Percentiles rank a stretch among this genome's conserved stretches.
phyloP scores from a whole-genome alignment of 2,113 vertebrate species.

The Seriola dumerili region DNA sequence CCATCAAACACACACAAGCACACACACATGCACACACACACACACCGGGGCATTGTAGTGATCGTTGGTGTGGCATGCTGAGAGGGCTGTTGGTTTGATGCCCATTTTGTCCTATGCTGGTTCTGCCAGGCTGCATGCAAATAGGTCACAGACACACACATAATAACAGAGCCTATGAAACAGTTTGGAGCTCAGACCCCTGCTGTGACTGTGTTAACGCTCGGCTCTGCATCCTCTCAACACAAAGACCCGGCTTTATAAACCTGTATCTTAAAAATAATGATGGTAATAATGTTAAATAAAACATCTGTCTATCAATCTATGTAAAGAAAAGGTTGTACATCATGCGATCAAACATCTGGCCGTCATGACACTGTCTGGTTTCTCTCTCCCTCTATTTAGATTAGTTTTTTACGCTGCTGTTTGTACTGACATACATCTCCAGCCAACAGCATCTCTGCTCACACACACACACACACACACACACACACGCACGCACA shows the following conservation, averaged over 20 bases:
- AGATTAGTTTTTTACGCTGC: constrained; percentile 40
- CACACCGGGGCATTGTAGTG: constrained; percentile 24
- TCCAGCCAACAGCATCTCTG: background rate
- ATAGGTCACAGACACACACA: constrained; percentile 46
- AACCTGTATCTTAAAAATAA: background rate
- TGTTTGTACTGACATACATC: constrained; percentile 46
- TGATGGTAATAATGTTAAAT: no score
- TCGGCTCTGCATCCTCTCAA: background rate
- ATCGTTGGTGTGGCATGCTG: constrained; percentile 24
- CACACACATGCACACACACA: background rate
- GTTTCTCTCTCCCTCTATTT: constrained; percentile 30
- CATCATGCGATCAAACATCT: constrained; percentile 29
- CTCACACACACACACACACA: constrained; percentile 8
- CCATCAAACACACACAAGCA: background rate
- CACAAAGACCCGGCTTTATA: background rate
- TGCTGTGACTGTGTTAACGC: constrained; percentile 16
- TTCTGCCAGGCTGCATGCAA: constrained; percentile 42
- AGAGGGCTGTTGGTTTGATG: constrained; percentile 42
- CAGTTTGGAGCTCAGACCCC: background rate
- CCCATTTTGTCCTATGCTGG: constrained; percentile 33
- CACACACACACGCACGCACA: constrained; percentile 21
- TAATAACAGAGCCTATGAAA: background rate
- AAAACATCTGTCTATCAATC: background rate
- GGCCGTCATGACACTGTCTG: constrained; percentile 17
- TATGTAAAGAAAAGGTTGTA: background rate